These are phyloP conservation scores for Falcunculus frontatus DNA, from an alignment of 2,113 vertebrate species.

Conservation along the genomic window DNA sequence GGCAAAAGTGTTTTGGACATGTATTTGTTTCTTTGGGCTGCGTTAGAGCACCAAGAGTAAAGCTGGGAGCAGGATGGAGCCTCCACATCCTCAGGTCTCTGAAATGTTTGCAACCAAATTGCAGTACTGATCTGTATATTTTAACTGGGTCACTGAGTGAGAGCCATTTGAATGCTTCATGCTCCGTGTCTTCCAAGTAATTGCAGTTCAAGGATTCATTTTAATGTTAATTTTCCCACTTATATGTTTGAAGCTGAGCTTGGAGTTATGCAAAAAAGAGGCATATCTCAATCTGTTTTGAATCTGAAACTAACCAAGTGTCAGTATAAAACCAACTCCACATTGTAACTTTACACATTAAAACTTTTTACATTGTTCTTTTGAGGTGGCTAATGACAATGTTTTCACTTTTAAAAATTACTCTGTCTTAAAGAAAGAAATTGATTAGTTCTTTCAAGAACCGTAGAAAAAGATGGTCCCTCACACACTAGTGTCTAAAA, in stretches of 20 bases:
- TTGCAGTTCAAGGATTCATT: constrained; percentile 30
- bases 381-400: not conserved
- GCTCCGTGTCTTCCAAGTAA: constrained; percentile 20
- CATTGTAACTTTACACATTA: not conserved
- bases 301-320: not conserved
- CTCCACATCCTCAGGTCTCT: not conserved
- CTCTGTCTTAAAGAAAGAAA: not conserved
- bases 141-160: not conserved
- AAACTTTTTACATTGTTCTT: not conserved
- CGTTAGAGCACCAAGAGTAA: not conserved
- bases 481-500: not conserved
- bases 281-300: not conserved
- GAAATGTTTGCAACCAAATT: not conserved
- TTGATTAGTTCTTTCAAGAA: not conserved
- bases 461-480: not conserved
- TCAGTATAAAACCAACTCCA: not conserved
- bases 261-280: not conserved
- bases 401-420: not conserved
- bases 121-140: not conserved
- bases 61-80: not conserved
- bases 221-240: constrained; percentile 32
- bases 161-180: constrained; percentile 18
- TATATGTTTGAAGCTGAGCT: not conserved
- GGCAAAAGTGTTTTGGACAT: not conserved
- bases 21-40: not conserved